These are phyloP conservation scores for Calyptomena viridis DNA, from an alignment of 2,113 vertebrate genomes.

Conservation along the genomic window DNA sequence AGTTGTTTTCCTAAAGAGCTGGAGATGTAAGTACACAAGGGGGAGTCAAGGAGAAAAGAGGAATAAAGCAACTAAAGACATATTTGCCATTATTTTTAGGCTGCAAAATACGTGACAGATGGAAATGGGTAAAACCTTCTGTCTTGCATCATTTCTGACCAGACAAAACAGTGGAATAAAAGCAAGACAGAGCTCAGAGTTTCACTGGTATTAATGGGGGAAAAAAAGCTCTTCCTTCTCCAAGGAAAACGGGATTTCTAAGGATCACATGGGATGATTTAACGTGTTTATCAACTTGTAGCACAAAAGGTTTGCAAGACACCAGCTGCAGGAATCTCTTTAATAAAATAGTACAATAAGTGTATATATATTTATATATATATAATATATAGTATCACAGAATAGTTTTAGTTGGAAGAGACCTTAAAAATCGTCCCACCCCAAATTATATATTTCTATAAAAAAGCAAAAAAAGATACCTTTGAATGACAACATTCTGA, in stretches of 20 bases:
- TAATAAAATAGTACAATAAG: not conserved
- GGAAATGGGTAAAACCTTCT: not conserved
- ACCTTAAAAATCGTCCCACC: not conserved
- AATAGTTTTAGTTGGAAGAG: not conserved
- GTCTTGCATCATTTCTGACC: not conserved
- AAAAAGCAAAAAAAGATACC: not conserved
- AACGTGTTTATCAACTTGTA: not conserved
- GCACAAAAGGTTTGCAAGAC: not conserved
- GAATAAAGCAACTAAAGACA: not conserved
- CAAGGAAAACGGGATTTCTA: rapidly evolving
- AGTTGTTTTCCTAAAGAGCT: not conserved
- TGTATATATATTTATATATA: not conserved
- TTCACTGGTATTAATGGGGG: not conserved
- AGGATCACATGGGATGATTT: not conserved
- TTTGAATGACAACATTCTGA: not conserved
- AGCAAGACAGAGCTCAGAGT: not conserved
- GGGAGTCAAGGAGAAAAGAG: not conserved
- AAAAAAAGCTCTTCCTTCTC: not conserved
- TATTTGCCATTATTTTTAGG: not conserved
- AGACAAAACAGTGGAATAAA: not conserved
- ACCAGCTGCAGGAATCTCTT: not conserved
- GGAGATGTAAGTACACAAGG: not conserved
- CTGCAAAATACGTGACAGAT: not conserved
- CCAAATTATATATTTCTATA: not conserved
- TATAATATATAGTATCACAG: not conserved